Evolutionary conservation across 1,140 invertebrate genomes (phyloP), one percentile per base, ranked within the genome.

Genomic region (Lithobius niger): DNA sequence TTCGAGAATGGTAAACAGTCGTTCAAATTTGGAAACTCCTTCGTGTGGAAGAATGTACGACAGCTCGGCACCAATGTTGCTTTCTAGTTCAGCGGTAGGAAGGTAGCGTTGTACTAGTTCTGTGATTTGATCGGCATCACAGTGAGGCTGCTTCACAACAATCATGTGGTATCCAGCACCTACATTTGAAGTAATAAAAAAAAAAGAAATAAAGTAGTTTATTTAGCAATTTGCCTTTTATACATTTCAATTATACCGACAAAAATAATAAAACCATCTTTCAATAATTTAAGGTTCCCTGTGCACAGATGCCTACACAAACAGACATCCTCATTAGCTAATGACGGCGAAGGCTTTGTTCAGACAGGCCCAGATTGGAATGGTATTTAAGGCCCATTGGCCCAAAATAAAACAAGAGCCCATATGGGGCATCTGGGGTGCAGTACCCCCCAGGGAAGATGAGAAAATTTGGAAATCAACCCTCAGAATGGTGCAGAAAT

Each of bases 131-230:
- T 68, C 60, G 0, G 78, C 72, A 57, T 80, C 65, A 66, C 82
- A 83, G 2, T 66, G 40, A 28, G 18, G 66, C 57, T 67, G 59
- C 58, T 76, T 75, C n/a, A 75, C 72, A 60, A 77, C 69, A 3
- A 74, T 74, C 31, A 81, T 66, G 57, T 72, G 71, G 65, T 82
- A 82, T 3, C 81, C 80, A 58, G 75, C 75, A 57, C 77, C 77
- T 72, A 54, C 18, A 57, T 10, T 45, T 18, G 19, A 45, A n/a
- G n/a, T n/a, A n/a, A n/a, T n/a, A n/a, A n/a, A n/a, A n/a, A n/a
- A n/a, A n/a, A n/a, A n/a, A n/a, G 53, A 58, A 45, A 44, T 25
- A 1, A 57, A 26, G 27, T 26, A 48, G 2, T 27, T 26, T 22
- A 40, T 22, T 16, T 0, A 2, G 31, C n/a, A 27, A 24, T 0